A percentile compares a stretch with the other conserved stretches of the same genome.
phyloP scores from a whole-genome alignment of 2,113 vertebrate species.

The Gopherus flavomarginatus region DNA sequence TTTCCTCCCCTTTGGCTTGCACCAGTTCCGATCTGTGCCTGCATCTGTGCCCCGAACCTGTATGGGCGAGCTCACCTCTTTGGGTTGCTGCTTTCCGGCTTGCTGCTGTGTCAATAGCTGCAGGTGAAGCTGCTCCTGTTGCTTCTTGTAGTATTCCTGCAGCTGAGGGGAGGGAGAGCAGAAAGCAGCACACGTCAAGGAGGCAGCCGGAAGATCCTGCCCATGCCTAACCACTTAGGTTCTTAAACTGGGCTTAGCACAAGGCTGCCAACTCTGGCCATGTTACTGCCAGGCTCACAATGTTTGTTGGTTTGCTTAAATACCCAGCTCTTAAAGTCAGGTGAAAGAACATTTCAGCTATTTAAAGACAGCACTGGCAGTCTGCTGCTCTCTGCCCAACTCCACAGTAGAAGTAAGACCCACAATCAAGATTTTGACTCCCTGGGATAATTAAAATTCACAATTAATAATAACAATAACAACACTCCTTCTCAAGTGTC shows the following conservation, averaged over 20 bases:
- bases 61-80: constrained; percentile 89
- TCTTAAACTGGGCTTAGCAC: rapidly evolving
- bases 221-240: rapidly evolving
- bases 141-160: constrained; percentile 99
- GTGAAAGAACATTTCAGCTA: background rate
- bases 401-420: background rate
- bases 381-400: background rate
- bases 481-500: background rate
- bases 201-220: background rate
- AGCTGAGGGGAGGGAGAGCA: constrained; percentile 78
- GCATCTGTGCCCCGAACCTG: background rate
- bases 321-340: background rate
- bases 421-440: background rate
- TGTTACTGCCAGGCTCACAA: background rate
- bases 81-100: constrained; percentile 91
- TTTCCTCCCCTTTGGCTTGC: background rate
- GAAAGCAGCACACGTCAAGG: background rate
- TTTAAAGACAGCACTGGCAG: background rate
- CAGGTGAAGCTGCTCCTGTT: constrained; percentile 98
- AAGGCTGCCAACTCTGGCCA: background rate
- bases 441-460: background rate
- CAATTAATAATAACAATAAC: background rate
- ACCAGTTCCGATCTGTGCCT: background rate
- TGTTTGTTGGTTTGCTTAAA: background rate
- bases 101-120: constrained; percentile 97